A percentile compares a stretch with the other conserved stretches of the same genome.
phyloP scores from a whole-genome alignment of 2,888 invertebrate genomes.

The Proisotoma minuta region DNA sequence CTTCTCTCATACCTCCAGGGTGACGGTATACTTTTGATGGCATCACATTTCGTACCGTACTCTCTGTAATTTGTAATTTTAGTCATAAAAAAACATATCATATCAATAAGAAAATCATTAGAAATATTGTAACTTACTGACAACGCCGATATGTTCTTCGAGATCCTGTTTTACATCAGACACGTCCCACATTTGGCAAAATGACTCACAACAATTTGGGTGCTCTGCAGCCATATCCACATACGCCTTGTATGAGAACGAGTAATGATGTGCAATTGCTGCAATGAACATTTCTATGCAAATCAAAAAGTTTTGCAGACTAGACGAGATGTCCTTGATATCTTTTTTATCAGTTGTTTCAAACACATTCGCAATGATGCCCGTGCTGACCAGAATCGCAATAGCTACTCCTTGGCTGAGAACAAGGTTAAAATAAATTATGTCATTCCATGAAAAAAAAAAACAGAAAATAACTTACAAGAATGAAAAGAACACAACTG shows the following conservation, averaged over 20 bases:
- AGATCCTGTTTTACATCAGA: slow-evolving; percentile 91
- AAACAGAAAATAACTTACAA: too few relatives aligned
- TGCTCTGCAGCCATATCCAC: slow-evolving; percentile 56
- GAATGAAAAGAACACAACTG: slow-evolving; percentile 95
- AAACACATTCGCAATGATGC: slow-evolving; percentile 72
- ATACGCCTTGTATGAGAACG: slow-evolving; percentile 89
- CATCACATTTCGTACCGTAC: slow-evolving; percentile 42
- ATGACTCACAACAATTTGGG: slow-evolving; percentile 67
- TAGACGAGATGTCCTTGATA: slow-evolving; percentile 70
- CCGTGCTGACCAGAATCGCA: slow-evolving; percentile 75
- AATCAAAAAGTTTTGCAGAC: slow-evolving; percentile 86
- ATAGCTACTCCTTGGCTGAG: slow-evolving; percentile 86
- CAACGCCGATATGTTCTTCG: slow-evolving; percentile 85
- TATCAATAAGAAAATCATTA: neutral
- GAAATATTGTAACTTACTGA: slow-evolving; percentile 58
- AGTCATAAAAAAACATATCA: slow-evolving; percentile 2
- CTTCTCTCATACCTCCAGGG: slow-evolving; percentile 45
- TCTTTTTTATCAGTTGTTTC: slow-evolving; percentile 63
- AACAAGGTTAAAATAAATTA: neutral
- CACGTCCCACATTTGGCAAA: slow-evolving; percentile 93
- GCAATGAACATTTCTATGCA: slow-evolving; percentile 98
- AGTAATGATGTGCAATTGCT: slow-evolving; percentile 90
- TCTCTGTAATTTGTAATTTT: slow-evolving; percentile 19
- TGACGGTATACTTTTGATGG: slow-evolving; percentile 46
- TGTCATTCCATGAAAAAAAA: too few relatives aligned